Conservation (phyloP, 2,888 invertebrate species). For the Lepidocyrtinus sp. region DNA sequence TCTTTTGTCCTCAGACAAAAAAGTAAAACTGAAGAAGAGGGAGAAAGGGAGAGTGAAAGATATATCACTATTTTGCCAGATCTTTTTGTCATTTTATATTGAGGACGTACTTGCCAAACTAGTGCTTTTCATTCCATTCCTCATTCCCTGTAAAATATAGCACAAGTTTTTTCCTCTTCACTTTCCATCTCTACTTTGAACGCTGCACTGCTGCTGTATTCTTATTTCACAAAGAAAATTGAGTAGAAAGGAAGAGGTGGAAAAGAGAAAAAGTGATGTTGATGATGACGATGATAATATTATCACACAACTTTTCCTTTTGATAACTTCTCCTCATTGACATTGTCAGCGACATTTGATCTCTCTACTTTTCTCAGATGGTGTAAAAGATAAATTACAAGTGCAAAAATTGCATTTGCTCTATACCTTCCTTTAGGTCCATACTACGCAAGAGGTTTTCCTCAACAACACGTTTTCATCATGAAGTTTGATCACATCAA, state of each 20-base stretch:
- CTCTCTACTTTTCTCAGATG: conserved; percentile 26
- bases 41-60: conserved; percentile 8
- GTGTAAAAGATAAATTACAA: conserved; percentile 44
- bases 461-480: too few species aligned
- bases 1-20: conserved; percentile 29
- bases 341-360: conserved; percentile 56
- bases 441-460: too few species aligned
- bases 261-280: neutral
- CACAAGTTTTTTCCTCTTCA: neutral
- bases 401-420: neutral
- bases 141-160: neutral
- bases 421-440: too few species aligned
- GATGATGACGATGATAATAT: conserved; percentile 33
- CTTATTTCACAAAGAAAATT: conserved; percentile 18
- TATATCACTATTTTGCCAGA: conserved; percentile 8
- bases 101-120: neutral
- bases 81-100: conserved; percentile 16
- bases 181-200: too few species aligned
- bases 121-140: too few species aligned
- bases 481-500: too few species aligned
- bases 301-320: conserved; percentile 45
- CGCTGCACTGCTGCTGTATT: neutral
- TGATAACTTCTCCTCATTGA: conserved; percentile 56
- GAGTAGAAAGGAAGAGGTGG: conserved; percentile 6
- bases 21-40: neutral